phyloP scores from a whole-genome alignment of 2,797 vertebrate genomes.

The Parotocinclus haroldoi region DNA sequence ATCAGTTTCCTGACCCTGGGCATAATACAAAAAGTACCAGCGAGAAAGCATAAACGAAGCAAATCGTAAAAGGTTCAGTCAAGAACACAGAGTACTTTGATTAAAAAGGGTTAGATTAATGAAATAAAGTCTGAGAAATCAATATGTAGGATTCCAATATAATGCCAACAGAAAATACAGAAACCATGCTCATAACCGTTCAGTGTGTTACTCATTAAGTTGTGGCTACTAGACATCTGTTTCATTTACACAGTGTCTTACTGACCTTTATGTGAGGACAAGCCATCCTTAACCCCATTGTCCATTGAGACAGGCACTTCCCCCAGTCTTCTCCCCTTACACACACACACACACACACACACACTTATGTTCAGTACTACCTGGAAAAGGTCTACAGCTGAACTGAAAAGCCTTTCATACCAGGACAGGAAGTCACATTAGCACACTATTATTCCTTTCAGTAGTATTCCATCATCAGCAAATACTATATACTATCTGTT shows the following conservation, averaged over 20 bases:
- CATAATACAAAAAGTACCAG: too few species aligned
- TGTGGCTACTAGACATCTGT: conserved; percentile 13
- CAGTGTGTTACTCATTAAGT: conserved; percentile 3
- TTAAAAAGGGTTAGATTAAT: too few species aligned
- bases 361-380: neutral
- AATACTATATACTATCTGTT: too few species aligned
- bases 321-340: conserved; percentile 41
- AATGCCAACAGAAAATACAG: too few species aligned
- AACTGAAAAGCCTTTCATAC: conserved; percentile 17
- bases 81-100: too few species aligned
- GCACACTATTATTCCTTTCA: conserved; percentile 1
- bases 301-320: conserved; percentile 32
- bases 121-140: too few species aligned
- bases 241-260: conserved; percentile 25
- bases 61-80: too few species aligned
- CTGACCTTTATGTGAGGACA: conserved; percentile 15
- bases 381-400: conserved; percentile 6
- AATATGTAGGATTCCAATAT: too few species aligned
- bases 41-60: too few species aligned
- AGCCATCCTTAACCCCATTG: conserved; percentile 33
- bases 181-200: neutral
- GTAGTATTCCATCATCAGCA: neutral
- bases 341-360: conserved; percentile 16
- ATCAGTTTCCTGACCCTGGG: too few species aligned
- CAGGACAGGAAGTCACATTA: conserved; percentile 19